A percentile compares a stretch with the other conserved stretches of the same genome.
These are phyloP conservation scores for Sycobia sp. DNA, from an alignment of 1,140 invertebrate species.

Conservation along the genomic window DNA sequence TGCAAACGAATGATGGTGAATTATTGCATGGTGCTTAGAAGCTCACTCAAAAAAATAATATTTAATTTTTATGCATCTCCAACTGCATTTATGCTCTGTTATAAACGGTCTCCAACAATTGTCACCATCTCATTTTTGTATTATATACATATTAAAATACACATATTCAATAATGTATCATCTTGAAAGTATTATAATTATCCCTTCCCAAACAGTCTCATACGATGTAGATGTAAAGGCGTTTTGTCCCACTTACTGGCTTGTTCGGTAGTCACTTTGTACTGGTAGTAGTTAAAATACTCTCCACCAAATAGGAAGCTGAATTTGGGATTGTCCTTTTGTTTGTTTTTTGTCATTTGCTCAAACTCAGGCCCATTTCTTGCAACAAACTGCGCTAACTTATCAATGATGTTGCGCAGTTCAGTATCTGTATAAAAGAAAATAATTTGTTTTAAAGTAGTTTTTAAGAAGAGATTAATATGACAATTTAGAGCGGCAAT, in stretches of 20 bases:
- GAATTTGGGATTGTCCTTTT: conserved; percentile 96
- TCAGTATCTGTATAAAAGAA: conserved; percentile 75
- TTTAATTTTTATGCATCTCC: conserved; percentile 33
- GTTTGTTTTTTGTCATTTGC: conserved; percentile 97
- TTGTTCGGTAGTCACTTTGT: conserved; percentile 90
- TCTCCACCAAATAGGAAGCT: conserved; percentile 96
- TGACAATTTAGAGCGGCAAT: conserved; percentile 7
- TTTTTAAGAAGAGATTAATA: neutral
- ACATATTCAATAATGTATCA: conserved; percentile 26
- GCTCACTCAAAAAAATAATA: conserved; percentile 29
- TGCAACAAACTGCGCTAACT: conserved; percentile 97
- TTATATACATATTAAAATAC: conserved; percentile 21
- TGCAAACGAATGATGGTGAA: conserved; percentile 57
- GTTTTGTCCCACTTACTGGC: conserved; percentile 71
- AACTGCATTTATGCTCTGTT: conserved; percentile 24
- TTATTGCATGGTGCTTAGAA: conserved; percentile 33
- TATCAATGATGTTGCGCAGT: conserved; percentile 95
- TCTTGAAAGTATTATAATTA: conserved; percentile 21
- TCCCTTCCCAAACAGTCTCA: conserved; percentile 43
- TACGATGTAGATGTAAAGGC: conserved; percentile 50
- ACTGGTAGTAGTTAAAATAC: conserved; percentile 95
- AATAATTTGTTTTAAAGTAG: conserved; percentile 1
- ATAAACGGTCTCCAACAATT: conserved; percentile 27
- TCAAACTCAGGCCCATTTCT: conserved; percentile 98
- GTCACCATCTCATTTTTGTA: conserved; percentile 21